A percentile compares a stretch with the other conserved stretches of the same genome.
phyloP scores from a whole-genome alignment of 2,888 invertebrate species.

The Leptopilina drosophilae region DNA sequence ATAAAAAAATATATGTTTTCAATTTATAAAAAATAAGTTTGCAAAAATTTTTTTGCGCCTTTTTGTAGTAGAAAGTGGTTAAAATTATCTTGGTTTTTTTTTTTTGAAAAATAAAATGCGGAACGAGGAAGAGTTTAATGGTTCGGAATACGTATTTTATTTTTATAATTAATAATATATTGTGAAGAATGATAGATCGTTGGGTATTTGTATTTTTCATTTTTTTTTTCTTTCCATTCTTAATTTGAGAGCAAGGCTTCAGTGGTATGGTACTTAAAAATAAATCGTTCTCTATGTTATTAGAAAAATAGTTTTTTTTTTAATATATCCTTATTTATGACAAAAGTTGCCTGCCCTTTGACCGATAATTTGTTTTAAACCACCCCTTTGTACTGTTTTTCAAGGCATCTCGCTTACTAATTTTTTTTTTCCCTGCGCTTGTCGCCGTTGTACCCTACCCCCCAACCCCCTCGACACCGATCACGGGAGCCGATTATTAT shows the following conservation, averaged over 20 bases:
- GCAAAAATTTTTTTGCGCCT: too few species aligned
- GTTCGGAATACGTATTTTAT: neutral
- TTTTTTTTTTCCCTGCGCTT: slow-evolving; percentile 70
- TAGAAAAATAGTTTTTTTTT: slow-evolving; percentile 74
- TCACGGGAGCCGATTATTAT: slow-evolving; percentile 23
- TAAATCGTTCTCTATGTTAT: slow-evolving; percentile 73
- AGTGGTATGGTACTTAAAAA: slow-evolving; percentile 68
- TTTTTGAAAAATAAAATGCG: neutral
- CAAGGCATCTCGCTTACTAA: slow-evolving; percentile 77
- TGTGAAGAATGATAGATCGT: slow-evolving; percentile 43
- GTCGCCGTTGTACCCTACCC: slow-evolving; percentile 53
- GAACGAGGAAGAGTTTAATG: slow-evolving; percentile 29
- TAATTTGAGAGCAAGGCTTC: slow-evolving; percentile 75
- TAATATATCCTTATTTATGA: slow-evolving; percentile 71
- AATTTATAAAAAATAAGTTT: too few species aligned
- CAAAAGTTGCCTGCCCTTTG: slow-evolving; percentile 76
- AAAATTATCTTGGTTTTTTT: too few species aligned
- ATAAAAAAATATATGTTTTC: too few species aligned
- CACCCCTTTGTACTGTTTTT: slow-evolving; percentile 77
- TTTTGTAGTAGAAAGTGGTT: neutral
- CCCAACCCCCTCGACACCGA: slow-evolving; percentile 1
- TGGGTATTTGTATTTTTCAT: slow-evolving; percentile 57
- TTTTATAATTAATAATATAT: neutral
- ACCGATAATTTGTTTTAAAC: slow-evolving; percentile 72
- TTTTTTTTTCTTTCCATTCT: slow-evolving; percentile 55